Conservation (phyloP, 2,797 vertebrate genomes). For the Hylomyscus alleni region DNA sequence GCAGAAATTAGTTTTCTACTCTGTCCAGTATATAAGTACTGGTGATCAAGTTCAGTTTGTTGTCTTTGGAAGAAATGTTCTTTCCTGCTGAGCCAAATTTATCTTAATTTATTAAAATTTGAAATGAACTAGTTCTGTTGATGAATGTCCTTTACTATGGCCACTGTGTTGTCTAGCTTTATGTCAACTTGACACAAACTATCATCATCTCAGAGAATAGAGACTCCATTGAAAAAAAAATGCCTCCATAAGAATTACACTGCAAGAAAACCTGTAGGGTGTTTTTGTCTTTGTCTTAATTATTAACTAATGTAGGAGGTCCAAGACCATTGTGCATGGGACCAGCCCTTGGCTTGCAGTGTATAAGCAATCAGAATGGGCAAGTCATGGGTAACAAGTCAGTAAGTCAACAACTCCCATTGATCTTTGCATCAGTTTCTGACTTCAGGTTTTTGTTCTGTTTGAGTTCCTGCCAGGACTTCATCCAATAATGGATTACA, state of each 20-base stretch:
- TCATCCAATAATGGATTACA: background rate
- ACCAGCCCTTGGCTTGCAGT: background rate
- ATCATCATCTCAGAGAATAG: background rate
- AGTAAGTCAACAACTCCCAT: background rate
- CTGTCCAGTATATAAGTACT: background rate
- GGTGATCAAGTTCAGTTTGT: no score
- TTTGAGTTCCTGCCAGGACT: background rate
- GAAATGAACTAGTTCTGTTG: background rate
- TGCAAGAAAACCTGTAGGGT: background rate
- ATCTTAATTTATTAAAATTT: background rate
- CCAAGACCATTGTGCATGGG: background rate
- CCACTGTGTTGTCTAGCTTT: background rate
- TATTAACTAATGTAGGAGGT: background rate
- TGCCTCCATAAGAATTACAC: no score
- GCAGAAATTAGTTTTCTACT: background rate
- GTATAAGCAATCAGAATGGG: background rate
- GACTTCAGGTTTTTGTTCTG: background rate
- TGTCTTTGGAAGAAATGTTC: background rate
- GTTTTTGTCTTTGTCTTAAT: background rate
- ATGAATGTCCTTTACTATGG: background rate
- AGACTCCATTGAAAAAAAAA: background rate
- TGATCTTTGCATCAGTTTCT: background rate
- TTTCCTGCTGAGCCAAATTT: background rate
- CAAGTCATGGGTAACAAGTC: background rate
- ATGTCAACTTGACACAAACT: background rate